A percentile compares a stretch with the other conserved stretches of the same genome.
These are phyloP conservation scores for Echinarachnius parma DNA, from an alignment of 53 echinoderm and acorn worm species.

Conservation along the genomic window DNA sequence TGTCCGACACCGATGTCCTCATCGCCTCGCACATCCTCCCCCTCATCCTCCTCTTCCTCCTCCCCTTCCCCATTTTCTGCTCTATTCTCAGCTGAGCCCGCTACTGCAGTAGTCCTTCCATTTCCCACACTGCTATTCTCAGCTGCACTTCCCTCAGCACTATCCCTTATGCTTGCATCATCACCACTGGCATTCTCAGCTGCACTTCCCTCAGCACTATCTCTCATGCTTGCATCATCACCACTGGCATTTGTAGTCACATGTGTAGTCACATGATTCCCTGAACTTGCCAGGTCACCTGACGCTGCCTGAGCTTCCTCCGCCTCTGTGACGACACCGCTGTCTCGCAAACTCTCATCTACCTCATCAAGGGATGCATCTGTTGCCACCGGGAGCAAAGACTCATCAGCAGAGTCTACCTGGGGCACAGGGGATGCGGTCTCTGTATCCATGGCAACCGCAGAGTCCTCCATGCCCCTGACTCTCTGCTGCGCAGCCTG, in stretches of 20 bases:
- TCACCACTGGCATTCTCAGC: background rate
- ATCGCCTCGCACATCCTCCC: background rate
- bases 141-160: background rate
- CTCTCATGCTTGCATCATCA: background rate
- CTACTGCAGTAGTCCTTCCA: background rate
- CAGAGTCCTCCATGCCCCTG: background rate
- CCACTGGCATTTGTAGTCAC: background rate
- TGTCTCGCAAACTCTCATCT: conserved; percentile 9
- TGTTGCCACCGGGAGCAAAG: too few species aligned
- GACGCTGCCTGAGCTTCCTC: conserved; percentile 1
- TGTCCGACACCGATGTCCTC: conserved; percentile 5
- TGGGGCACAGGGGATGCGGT: too few species aligned
- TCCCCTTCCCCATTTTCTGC: conserved; percentile 1
- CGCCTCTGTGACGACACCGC: conserved; percentile 20
- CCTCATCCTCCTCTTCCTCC: conserved; percentile 25
- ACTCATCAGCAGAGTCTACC: too few species aligned
- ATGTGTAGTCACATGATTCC: too few species aligned
- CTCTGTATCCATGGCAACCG: background rate
- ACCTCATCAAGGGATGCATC: too few species aligned
- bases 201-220: background rate
- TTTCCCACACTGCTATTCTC: background rate
- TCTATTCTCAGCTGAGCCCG: background rate
- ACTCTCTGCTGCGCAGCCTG: conserved; percentile 13
- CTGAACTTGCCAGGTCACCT: too few species aligned
- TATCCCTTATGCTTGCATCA: too few species aligned